Base-by-base conservation (phyloP, 2,888 invertebrate genomes). In the Chaetoderma sp. region DNA sequence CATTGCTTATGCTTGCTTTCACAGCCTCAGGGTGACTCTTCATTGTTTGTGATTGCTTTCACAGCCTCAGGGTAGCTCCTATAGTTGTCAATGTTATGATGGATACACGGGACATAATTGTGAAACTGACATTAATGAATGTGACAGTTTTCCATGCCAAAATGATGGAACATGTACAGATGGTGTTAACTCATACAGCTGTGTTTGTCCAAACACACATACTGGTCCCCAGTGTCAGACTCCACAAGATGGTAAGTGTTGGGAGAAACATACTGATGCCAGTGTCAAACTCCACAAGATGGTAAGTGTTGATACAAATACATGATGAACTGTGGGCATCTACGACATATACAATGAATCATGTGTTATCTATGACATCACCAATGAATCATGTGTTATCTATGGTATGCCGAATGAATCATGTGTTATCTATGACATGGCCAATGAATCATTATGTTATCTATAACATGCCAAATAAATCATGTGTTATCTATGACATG, bases 131-230 rank as follows among this genome's bases (percentile, higher is more conserved):
- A 82, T 87, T 0, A 88, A 92, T 82, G 88, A 89, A 0, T 96
- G 96, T 82, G 79, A 83, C 1, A 88, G 89, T 3, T 91, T 91
- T 84, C 95, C 95, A 0, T 97, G 96, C 81, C 88, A 87, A 71
- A 94, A 96, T 84, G 92, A 92, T 1, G 96, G 94, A 0, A 90
- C 90, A 1, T 96, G 96, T 83, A 67, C 74, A 0, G 72, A 78
- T 54, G 63, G 70, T 16, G 72, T 78, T n/a, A 79, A 78, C 30
- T 78, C 81, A 4, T 79, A 74, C 61, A 68, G 44, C 5, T 86
- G 85, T 73, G 70, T 75, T 44, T 96, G 95, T 80, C 84, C 90
- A 0, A 84, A 89, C 1, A 89, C 90, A 23, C 94, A 89, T 83
- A 88, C 90, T 0, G 79, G 79, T 10, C 56, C 67, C 10, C 76